phyloP scores from a whole-genome alignment of 2,797 vertebrate species.

The Silurus lanzhouensis region DNA sequence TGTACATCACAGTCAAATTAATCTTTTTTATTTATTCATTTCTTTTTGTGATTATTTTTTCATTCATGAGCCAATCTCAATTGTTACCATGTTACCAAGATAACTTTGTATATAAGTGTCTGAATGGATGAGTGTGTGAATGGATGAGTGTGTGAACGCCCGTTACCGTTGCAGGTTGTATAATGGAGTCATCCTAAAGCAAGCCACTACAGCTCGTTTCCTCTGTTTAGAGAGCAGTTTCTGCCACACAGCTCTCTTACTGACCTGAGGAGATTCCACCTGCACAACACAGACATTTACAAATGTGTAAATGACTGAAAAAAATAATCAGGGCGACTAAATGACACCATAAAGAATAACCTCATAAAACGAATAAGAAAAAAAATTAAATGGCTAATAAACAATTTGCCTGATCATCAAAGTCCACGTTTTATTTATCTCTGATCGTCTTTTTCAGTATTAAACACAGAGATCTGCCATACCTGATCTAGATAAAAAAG shows the following conservation, averaged over 20 bases:
- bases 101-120: background rate
- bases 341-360: background rate
- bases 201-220: conserved; percentile 92
- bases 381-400: background rate
- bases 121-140: background rate
- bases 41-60: no score
- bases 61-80: no score
- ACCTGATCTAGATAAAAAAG: conserved; percentile 93
- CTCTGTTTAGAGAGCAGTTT: conserved; percentile 91
- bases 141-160: conserved; percentile 1
- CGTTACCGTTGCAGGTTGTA: conserved; percentile 90
- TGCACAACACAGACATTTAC: conserved; percentile 55
- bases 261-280: conserved; percentile 88
- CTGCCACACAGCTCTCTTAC: conserved; percentile 83
- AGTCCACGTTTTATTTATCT: background rate
- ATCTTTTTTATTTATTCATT: no score
- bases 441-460: background rate
- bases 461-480: conserved; percentile 3
- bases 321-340: background rate
- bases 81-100: no score
- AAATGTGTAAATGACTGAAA: background rate
- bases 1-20: no score
- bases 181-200: conserved; percentile 91
- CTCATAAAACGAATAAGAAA: background rate
- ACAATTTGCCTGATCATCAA: background rate